Evolutionary conservation across 1,140 invertebrate genomes (phyloP).

Genomic region (Maconellicoccus hirsutus): DNA sequence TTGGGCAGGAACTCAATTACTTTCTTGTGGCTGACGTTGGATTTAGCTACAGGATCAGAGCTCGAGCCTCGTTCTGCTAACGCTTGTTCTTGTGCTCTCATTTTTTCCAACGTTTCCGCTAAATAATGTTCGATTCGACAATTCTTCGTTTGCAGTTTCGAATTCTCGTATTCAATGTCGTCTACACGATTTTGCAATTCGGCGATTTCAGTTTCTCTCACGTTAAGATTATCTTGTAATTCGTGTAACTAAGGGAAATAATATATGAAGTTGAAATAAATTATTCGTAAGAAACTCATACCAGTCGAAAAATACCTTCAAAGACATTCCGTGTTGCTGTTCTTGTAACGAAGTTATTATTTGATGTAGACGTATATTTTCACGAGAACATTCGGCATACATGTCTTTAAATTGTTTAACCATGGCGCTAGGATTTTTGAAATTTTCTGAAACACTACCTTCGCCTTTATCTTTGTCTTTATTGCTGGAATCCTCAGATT

Average conservation of each 20-base stretch:
- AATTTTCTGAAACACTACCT: not conserved
- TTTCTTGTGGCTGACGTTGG: slow-evolving; percentile 39
- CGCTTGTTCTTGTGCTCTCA: slow-evolving; percentile 42
- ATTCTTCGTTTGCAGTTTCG: slow-evolving; percentile 74
- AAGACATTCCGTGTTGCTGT: slow-evolving; percentile 80
- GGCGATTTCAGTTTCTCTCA: slow-evolving; percentile 84
- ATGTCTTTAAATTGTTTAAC: slow-evolving; percentile 1
- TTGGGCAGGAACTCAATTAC: slow-evolving; percentile 26
- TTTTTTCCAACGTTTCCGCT: slow-evolving; percentile 77
- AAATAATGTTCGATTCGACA: slow-evolving; percentile 84
- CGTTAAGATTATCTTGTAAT: slow-evolving; percentile 79
- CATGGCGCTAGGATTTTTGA: not conserved
- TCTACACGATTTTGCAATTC: slow-evolving; percentile 92
- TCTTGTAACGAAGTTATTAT: slow-evolving; percentile 87
- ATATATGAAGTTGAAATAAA: not conserved
- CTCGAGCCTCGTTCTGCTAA: slow-evolving; percentile 51
- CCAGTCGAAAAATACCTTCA: slow-evolving; percentile 47
- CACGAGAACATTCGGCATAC: slow-evolving; percentile 33
- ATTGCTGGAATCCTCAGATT: not conserved
- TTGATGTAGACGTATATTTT: slow-evolving; percentile 84
- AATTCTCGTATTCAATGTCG: slow-evolving; percentile 86
- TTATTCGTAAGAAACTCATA: not conserved
- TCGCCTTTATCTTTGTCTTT: not conserved
- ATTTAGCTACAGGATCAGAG: slow-evolving; percentile 30
- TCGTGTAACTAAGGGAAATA: slow-evolving; percentile 68